Percentiles rank a stretch among this genome's conserved stretches.
Conservation (phyloP, 2,797 vertebrate species). For the Rhincodon typus region DNA sequence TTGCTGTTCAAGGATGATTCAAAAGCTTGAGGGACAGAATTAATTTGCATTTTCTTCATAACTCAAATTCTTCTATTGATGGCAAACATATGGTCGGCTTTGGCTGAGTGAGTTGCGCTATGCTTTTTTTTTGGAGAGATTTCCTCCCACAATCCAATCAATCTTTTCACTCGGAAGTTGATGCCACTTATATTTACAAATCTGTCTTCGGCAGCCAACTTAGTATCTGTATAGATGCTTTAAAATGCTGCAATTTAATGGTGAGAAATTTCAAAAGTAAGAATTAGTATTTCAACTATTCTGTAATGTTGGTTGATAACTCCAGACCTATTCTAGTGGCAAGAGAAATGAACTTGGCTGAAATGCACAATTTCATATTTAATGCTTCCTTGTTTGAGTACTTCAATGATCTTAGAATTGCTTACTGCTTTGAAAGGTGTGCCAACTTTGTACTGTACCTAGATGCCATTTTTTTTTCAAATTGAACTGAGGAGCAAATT, state of each 20-base stretch:
- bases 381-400: neutral
- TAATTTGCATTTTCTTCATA: neutral
- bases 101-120: too few species aligned
- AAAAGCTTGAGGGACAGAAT: neutral
- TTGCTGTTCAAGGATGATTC: conserved; percentile 41
- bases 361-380: neutral
- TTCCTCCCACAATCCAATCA: neutral
- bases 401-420: neutral
- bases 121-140: neutral
- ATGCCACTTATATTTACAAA: neutral
- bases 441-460: neutral
- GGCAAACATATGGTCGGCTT: neutral
- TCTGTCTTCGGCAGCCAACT: neutral
- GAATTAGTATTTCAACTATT: neutral
- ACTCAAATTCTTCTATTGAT: neutral
- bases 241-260: neutral
- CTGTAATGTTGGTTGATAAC: neutral
- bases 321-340: neutral
- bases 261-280: neutral
- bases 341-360: neutral
- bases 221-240: neutral
- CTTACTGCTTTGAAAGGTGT: neutral
- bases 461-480: neutral
- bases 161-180: neutral
- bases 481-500: neutral